These are phyloP conservation scores for Otus sunia DNA, from an alignment of 2,113 vertebrate species.

Conservation along the genomic window DNA sequence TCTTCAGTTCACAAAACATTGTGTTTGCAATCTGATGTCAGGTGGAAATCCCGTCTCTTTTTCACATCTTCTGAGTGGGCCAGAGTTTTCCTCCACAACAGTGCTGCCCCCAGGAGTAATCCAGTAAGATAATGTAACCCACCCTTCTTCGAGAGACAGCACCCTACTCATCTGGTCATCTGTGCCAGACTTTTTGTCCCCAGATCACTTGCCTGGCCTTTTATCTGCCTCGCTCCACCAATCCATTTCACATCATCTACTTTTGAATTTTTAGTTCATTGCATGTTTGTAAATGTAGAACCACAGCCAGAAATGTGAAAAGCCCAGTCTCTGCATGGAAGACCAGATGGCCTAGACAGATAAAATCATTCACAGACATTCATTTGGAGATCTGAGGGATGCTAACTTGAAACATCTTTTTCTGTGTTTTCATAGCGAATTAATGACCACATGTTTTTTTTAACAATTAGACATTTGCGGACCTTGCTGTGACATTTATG, in stretches of 20 bases:
- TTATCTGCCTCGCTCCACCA: neutral
- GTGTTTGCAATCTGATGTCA: neutral
- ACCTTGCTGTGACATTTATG: neutral
- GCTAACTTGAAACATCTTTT: slow-evolving; percentile 31
- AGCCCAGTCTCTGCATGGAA: neutral
- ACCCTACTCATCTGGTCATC: neutral
- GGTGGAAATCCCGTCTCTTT: neutral
- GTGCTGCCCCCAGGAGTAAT: neutral
- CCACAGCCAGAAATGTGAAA: neutral
- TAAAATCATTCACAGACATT: slow-evolving; percentile 13
- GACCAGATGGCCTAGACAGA: neutral
- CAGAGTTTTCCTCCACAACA: neutral
- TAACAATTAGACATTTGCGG: neutral
- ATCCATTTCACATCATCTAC: neutral
- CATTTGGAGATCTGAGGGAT: slow-evolving; percentile 28
- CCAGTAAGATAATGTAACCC: neutral
- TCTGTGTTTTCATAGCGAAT: neutral
- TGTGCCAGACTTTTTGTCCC: neutral
- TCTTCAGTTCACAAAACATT: neutral
- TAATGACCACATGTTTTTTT: neutral
- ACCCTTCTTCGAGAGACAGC: neutral
- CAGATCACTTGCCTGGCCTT: neutral
- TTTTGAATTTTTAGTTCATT: neutral
- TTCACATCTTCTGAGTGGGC: neutral
- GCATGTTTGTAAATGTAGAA: neutral